Percentiles rank a stretch among this genome's conserved stretches.
Conservation (phyloP, 1,140 invertebrate genomes). For the Neocloeon triangulifer region DNA sequence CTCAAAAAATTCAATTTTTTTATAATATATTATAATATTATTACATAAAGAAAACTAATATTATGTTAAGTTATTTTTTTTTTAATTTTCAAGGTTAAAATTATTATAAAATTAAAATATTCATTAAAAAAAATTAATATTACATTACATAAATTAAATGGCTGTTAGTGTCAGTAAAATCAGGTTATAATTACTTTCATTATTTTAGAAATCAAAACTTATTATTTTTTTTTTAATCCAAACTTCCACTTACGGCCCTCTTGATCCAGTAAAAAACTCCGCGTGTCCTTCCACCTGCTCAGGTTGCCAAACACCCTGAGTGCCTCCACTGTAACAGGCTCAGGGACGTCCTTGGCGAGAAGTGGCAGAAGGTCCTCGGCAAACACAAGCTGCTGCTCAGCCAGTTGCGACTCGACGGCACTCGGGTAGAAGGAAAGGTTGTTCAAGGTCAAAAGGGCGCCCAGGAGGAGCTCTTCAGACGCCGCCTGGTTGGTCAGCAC, state of each 20-base stretch:
- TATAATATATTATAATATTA: too few species aligned
- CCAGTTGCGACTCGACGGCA: slow-evolving; percentile 14
- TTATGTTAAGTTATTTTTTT: too few species aligned
- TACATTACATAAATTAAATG: too few species aligned
- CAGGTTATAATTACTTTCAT: too few species aligned
- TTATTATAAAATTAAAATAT: too few species aligned
- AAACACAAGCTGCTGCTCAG: slow-evolving; percentile 13
- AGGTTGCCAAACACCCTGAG: slow-evolving; percentile 41
- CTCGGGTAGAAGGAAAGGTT: slow-evolving; percentile 37
- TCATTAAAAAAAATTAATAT: too few species aligned
- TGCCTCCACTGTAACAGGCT: slow-evolving; percentile 32
- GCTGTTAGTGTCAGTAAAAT: too few species aligned
- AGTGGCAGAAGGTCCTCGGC: too few species aligned
- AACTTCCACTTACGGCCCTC: slow-evolving; percentile 21
- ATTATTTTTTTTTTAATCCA: slow-evolving; percentile 1
- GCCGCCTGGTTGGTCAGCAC: slow-evolving; percentile 24
- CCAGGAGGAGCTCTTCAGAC: slow-evolving; percentile 36
- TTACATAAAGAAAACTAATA: too few species aligned
- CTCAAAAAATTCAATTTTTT: too few species aligned
- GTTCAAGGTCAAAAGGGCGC: slow-evolving; percentile 36
- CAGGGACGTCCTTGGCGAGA: slow-evolving; percentile 7
- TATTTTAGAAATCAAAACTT: too few species aligned
- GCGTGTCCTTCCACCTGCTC: slow-evolving; percentile 29
- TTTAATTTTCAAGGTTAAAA: too few species aligned
- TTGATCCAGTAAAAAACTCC: slow-evolving; percentile 28